Evolutionary conservation across 2,888 invertebrate species (phyloP).

Genomic region (Lagria hirta): DNA sequence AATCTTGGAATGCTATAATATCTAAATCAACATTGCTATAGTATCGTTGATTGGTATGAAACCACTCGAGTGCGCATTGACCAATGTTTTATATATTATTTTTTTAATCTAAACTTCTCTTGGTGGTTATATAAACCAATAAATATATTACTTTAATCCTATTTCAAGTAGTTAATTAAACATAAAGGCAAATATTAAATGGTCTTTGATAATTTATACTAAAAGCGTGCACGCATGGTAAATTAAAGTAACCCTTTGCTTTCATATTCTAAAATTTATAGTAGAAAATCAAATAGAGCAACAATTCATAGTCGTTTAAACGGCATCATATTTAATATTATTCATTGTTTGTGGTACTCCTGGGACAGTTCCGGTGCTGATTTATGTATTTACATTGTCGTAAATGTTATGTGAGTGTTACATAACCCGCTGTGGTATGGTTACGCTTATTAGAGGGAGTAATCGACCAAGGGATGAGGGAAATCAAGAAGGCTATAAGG

Average conservation of each 20-base stretch:
- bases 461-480: conserved; percentile 36
- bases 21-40: too few species aligned
- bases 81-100: too few species aligned
- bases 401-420: conserved; percentile 27
- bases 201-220: too few species aligned
- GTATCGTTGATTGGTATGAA: too few species aligned
- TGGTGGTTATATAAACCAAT: too few species aligned
- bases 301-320: conserved; percentile 12
- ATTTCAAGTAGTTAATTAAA: too few species aligned
- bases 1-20: too few species aligned
- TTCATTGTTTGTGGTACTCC: conserved; percentile 38
- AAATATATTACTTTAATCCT: too few species aligned
- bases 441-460: conserved; percentile 37
- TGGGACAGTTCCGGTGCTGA: conserved; percentile 34
- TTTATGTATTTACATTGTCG: conserved; percentile 43
- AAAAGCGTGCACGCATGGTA: conserved; percentile 21
- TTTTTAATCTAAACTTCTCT: too few species aligned
- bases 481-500: conserved; percentile 40
- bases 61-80: too few species aligned
- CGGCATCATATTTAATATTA: conserved; percentile 20
- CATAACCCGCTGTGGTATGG: conserved; percentile 30
- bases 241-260: conserved; percentile 21
- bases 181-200: too few species aligned
- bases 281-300: conserved; percentile 21
- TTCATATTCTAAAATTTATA: conserved; percentile 15